Evolutionary conservation across 2,888 invertebrate species (phyloP), one percentile per base, ranked within the genome.

Genomic region (Dasysyrphus tricinctus): DNA sequence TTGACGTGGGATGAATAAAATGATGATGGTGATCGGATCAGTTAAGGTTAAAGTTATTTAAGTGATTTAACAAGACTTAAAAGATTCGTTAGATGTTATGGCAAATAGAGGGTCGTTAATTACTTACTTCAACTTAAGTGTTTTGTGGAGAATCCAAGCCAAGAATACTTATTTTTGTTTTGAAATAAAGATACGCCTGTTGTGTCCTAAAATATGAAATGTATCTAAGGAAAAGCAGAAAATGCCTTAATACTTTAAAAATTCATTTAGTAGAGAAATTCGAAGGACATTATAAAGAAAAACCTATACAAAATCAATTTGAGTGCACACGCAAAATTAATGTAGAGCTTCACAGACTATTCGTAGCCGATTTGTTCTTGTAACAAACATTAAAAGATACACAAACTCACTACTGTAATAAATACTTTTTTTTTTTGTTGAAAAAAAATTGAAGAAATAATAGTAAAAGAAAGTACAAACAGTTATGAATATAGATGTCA

Each of bases 391-490:
- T 24, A 24, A 11, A 24, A 0, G 37, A 57, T 39, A 19, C 12
- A 34, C 0, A 16, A 12, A 59, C 19, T 11, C 57, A 57, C 9
- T 39, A 19, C 39, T 19, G 2, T 39, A n/a, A 19, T 8, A 59
- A 59, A 59, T 12, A 29, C 12, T 19, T 19, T 8, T 54, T 67
- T 42, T 47, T 8, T 5, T 24, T 72, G 67, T 57, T 61, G 24
- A 39, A n/a, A 14, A 14, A 69, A 63, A 42, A 67, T 39, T 73
- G 5, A 65, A 54, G 8, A 32, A 69, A 81, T 82, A 86, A 79
- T 79, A 86, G 78, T 86, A 82, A 86, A 86, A 86, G 79, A 86
- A 86, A 81, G 74, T 79, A 81, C n/a, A 75, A 81, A 65, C 81
- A 70, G 72, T 82, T 24, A 24, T n/a, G n/a, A n/a, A n/a, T 86